Evolutionary conservation across 2,113 vertebrate species (phyloP).

Genomic region (Hemichromis elongatus): DNA sequence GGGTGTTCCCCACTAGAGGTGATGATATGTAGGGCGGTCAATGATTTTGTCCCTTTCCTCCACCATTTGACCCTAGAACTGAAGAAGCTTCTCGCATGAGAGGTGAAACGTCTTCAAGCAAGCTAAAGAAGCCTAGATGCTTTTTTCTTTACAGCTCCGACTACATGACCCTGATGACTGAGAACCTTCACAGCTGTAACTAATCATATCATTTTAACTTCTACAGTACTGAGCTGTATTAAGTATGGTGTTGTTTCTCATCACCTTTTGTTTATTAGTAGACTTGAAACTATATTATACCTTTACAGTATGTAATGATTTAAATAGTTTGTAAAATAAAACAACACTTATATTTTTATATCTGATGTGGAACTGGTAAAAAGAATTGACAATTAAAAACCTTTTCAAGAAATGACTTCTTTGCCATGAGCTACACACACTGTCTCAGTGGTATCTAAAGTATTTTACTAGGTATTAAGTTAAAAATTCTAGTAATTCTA

Average conservation of each 20-base stretch:
- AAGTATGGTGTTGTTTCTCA: not conserved
- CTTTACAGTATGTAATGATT: not conserved
- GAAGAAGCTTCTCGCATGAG: no score
- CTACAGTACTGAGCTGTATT: not conserved
- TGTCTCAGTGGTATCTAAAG: not conserved
- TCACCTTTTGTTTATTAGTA: not conserved
- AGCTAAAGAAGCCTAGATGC: no score
- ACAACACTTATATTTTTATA: not conserved
- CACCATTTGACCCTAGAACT: no score
- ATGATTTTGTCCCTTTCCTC: no score
- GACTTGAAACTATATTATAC: not conserved
- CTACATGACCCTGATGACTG: no score
- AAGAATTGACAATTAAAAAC: not conserved
- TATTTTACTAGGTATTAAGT: not conserved
- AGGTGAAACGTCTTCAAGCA: no score
- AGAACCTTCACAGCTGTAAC: no score
- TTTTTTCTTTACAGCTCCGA: no score
- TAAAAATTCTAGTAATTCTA: not conserved
- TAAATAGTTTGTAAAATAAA: not conserved
- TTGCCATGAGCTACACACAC: not conserved
- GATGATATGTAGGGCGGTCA: no score
- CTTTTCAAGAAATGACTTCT: not conserved
- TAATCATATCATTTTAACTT: not conserved
- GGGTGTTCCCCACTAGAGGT: no score
- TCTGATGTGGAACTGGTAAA: not conserved